A percentile compares a stretch with the other conserved stretches of the same genome.
Evolutionary conservation across 2,888 invertebrate species (phyloP).

Genomic region (Colletes collaris): DNA sequence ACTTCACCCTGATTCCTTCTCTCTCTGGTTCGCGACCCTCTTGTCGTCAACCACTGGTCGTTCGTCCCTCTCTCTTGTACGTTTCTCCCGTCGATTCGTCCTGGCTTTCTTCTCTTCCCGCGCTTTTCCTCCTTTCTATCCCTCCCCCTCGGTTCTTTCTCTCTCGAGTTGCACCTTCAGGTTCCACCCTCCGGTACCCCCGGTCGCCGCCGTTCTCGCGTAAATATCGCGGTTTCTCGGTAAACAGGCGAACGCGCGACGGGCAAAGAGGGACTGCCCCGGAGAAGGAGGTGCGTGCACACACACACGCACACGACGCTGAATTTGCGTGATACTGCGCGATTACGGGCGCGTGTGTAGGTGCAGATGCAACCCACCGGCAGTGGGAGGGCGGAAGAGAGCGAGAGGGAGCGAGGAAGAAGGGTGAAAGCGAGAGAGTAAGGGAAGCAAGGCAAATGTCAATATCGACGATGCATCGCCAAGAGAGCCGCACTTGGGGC

Average conservation of each 20-base stretch:
- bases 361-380: not conserved
- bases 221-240: conserved; percentile 63
- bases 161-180: not conserved
- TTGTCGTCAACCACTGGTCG: conserved; percentile 32
- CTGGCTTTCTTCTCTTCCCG: conserved; percentile 23
- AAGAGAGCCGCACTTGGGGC: conserved; percentile 71
- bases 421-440: conserved; percentile 52
- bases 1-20: conserved; percentile 26
- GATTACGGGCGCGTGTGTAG: not conserved
- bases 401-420: conserved; percentile 8
- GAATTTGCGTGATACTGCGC: conserved; percentile 1
- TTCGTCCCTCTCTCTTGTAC: conserved; percentile 55
- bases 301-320: conserved; percentile 25
- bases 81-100: conserved; percentile 29
- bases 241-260: conserved; percentile 49
- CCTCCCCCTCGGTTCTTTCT: conserved; percentile 13
- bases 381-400: not conserved
- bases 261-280: conserved; percentile 32
- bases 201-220: conserved; percentile 38
- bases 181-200: not conserved
- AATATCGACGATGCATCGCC: conserved; percentile 77
- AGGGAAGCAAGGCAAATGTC: conserved; percentile 79
- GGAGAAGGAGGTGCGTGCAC: conserved; percentile 27
- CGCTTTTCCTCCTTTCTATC: conserved; percentile 19
- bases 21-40: not conserved